Evolutionary conservation across 2,113 vertebrate genomes (phyloP).

Genomic region (Rhinolophus ferrumequinum): DNA sequence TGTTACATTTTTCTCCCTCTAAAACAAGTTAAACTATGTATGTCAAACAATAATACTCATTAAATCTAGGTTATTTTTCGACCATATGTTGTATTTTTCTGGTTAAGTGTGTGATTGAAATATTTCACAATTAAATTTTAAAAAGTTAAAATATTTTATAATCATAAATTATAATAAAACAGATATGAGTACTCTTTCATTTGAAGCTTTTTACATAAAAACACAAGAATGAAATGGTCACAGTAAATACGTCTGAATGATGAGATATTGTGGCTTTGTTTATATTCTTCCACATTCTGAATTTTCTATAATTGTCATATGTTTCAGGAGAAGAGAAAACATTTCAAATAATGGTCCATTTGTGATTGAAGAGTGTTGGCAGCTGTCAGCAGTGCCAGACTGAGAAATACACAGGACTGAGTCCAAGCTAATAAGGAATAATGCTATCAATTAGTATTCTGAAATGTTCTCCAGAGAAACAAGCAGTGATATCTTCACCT

Average conservation of each 20-base stretch:
- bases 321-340: not conserved
- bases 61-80: not conserved
- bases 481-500: not conserved
- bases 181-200: not conserved
- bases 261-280: not conserved
- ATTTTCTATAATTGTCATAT: not conserved
- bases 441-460: not conserved
- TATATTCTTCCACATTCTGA: not conserved
- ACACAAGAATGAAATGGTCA: not conserved
- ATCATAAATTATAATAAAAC: not conserved
- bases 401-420: not conserved
- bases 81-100: not conserved
- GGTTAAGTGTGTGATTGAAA: not conserved
- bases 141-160: not conserved
- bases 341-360: constrained; percentile 27
- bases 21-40: not conserved
- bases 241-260: not conserved
- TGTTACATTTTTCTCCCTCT: not conserved
- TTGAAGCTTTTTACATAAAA: not conserved
- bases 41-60: not conserved
- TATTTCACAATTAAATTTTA: not conserved
- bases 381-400: constrained; percentile 46
- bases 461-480: not conserved
- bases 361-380: constrained; percentile 44
- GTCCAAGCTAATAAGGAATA: not conserved